Evolutionary conservation across 1,140 invertebrate species (phyloP).

Genomic region (Bombus picipes): DNA sequence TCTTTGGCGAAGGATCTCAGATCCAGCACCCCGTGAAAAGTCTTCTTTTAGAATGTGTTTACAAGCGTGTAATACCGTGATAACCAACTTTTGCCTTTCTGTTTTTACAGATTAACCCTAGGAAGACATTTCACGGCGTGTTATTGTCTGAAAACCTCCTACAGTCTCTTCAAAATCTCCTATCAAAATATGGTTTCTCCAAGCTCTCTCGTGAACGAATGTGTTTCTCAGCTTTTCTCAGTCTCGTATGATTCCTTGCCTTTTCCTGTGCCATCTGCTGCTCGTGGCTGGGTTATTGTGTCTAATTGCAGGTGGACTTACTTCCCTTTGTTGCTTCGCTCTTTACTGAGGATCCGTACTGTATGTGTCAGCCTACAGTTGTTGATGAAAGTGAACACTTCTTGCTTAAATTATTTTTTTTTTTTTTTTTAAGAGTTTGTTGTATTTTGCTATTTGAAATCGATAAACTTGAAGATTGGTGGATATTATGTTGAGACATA

Average conservation of each 20-base stretch:
- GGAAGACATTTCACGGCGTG: slow-evolving; percentile 20
- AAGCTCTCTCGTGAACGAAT: background rate
- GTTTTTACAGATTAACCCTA: slow-evolving; percentile 61
- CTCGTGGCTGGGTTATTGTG: background rate
- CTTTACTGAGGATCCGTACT: too few relatives aligned
- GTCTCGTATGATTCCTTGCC: background rate
- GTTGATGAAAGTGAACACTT: too few relatives aligned
- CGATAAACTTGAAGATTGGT: too few relatives aligned
- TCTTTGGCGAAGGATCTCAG: slow-evolving; percentile 1
- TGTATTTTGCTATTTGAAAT: too few relatives aligned
- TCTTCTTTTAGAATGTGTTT: slow-evolving; percentile 3
- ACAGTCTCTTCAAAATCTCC: background rate
- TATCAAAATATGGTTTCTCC: background rate
- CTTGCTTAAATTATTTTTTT: too few relatives aligned
- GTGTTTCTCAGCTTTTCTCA: background rate
- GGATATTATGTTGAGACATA: too few relatives aligned
- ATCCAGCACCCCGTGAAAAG: slow-evolving; percentile 30
- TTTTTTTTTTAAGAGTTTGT: too few relatives aligned
- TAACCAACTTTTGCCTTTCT: slow-evolving; percentile 31
- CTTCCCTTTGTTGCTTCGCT: too few relatives aligned
- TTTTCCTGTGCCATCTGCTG: background rate
- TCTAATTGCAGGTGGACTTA: background rate
- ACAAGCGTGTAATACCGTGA: background rate
- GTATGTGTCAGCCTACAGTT: too few relatives aligned
- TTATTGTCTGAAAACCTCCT: slow-evolving; percentile 56